A percentile compares a stretch with the other conserved stretches of the same genome.
phyloP scores from a whole-genome alignment of 2,113 vertebrate species.

The Fregetta grallaria region DNA sequence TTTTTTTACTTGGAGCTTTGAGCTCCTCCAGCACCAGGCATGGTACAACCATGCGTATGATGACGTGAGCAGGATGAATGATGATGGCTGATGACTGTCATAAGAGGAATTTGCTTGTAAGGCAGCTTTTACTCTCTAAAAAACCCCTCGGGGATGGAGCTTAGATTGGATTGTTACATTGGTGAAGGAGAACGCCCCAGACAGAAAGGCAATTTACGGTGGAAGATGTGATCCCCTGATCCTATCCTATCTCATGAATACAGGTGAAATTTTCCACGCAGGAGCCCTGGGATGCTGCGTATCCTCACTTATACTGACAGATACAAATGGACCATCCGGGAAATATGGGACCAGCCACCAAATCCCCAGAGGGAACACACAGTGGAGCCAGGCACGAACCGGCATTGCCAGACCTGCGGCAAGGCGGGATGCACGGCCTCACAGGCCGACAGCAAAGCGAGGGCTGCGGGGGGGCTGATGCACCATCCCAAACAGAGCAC shows the following conservation, averaged over 20 bases:
- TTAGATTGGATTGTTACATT: background rate
- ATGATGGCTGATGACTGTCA: background rate
- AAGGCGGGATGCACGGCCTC: too few species aligned
- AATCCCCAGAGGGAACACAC: background rate
- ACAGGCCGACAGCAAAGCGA: too few species aligned
- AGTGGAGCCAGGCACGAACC: background rate
- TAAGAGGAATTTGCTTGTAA: background rate
- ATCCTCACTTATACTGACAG: background rate
- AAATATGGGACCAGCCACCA: background rate
- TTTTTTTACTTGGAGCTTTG: background rate
- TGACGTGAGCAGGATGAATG: slow-evolving; percentile 20
- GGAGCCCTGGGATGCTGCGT: background rate
- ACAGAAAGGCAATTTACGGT: background rate
- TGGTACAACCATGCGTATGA: background rate
- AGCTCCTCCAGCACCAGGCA: background rate
- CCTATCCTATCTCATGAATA: background rate
- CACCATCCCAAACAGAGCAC: background rate
- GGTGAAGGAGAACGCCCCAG: background rate
- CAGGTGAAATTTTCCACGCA: background rate
- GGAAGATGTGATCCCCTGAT: background rate
- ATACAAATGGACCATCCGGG: background rate
- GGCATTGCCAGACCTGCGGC: background rate
- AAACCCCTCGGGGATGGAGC: background rate
- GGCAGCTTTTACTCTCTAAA: background rate
- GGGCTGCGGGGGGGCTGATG: too few species aligned